A percentile compares a stretch with the other conserved stretches of the same genome.
Evolutionary conservation across 2,888 invertebrate species (phyloP).

Genomic region (Aphodius granarius): DNA sequence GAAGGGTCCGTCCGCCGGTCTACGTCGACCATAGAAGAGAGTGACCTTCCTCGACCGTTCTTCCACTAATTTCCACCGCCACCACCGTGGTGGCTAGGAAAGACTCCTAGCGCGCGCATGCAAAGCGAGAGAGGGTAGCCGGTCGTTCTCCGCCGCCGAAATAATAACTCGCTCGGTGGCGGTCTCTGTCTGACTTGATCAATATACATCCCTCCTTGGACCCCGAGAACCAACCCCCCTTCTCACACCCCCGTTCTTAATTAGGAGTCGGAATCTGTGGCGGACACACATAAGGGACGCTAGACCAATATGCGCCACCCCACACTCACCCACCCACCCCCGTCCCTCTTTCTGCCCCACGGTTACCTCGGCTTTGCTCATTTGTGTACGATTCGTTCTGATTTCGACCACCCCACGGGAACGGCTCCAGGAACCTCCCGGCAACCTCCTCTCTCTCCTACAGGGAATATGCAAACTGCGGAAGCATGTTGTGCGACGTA

Average conservation of each 20-base stretch:
- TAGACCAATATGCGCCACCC: conserved; percentile 52
- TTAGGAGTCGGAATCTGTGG: conserved; percentile 84
- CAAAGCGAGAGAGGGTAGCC: conserved; percentile 42
- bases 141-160: conserved; percentile 51
- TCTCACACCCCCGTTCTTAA: conserved; percentile 77
- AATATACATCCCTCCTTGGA: conserved; percentile 53
- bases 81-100: conserved; percentile 37
- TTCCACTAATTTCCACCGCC: conserved; percentile 46
- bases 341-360: conserved; percentile 31
- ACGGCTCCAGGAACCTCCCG: not conserved
- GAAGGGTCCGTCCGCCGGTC: conserved; percentile 41
- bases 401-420: conserved; percentile 30
- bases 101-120: conserved; percentile 45
- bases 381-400: conserved; percentile 44
- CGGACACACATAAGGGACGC: conserved; percentile 68
- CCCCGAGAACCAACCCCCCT: conserved; percentile 38
- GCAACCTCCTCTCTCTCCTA: not conserved
- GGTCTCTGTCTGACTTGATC: conserved; percentile 51
- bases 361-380: conserved; percentile 36
- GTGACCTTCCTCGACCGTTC: conserved; percentile 14
- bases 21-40: conserved; percentile 11
- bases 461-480: not conserved
- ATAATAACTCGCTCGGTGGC: conserved; percentile 51
- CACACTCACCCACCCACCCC: conserved; percentile 29
- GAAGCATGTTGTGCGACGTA: not conserved